Percentiles rank a stretch among this genome's conserved stretches.
These are phyloP conservation scores for Lycocorax pyrrhopterus DNA, from an alignment of 2,113 vertebrate species.

Conservation along the genomic window DNA sequence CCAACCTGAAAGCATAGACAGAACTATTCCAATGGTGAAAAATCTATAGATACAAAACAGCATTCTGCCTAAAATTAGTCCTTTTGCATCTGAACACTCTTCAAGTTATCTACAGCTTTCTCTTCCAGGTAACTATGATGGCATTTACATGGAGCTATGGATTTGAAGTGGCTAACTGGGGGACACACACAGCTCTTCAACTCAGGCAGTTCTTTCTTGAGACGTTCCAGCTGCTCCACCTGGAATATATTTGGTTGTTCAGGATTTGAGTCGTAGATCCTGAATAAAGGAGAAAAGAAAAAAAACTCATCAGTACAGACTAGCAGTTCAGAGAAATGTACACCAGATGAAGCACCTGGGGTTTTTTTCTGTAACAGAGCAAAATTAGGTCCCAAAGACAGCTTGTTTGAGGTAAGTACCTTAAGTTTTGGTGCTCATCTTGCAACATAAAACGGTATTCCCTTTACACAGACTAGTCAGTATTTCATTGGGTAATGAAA, in stretches of 20 bases:
- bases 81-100: slow-evolving; percentile 44
- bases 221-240: slow-evolving; percentile 87
- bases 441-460: background rate
- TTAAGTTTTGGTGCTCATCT: background rate
- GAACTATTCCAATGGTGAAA: slow-evolving; percentile 6
- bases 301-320: background rate
- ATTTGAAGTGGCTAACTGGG: slow-evolving; percentile 76
- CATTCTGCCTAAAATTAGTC: background rate
- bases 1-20: slow-evolving; percentile 36
- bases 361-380: background rate
- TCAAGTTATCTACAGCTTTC: slow-evolving; percentile 62
- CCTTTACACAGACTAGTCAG: background rate
- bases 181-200: slow-evolving; percentile 83
- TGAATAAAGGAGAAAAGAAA: slow-evolving; percentile 53
- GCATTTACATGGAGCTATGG: slow-evolving; percentile 62
- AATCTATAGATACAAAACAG: background rate
- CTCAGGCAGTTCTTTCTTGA: slow-evolving; percentile 85
- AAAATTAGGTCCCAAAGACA: background rate
- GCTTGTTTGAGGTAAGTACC: background rate
- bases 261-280: slow-evolving; percentile 88
- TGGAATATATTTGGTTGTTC: slow-evolving; percentile 92
- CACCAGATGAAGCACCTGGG: background rate
- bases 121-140: slow-evolving; percentile 14
- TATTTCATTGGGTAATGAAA: background rate
- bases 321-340: background rate